Evolutionary conservation across 2,888 invertebrate species (phyloP), one percentile per base, ranked within the genome.

Genomic region (Acanthococcus lagerstroemiae): DNA sequence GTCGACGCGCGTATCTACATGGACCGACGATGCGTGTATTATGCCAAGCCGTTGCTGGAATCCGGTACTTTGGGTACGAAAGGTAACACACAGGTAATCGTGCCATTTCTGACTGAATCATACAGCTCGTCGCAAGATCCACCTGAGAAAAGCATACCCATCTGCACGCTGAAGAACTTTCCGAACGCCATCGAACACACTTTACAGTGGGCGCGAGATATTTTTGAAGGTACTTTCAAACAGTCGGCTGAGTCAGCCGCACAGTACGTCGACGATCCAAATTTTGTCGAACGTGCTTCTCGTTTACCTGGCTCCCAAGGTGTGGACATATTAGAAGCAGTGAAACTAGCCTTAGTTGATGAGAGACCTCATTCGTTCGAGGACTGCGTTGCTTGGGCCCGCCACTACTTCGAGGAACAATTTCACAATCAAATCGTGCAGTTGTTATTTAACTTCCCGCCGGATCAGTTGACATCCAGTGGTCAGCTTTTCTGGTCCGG

Each of bases 61-160:
- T 96, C 96, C 21, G 99, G 99, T 19, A 99, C 99, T 0, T 81
- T 99, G 27, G 99, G 99, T n/a, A 95, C 97, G 19, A 95, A 99
- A 79, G 95, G 95, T 27, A 96, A 95, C 75, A 91, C 92, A 7
- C 90, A 95, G 81, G 91, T 99, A 15, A 95, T 99, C 65, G 91
- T 97, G 63, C 99, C 99, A 5, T 88, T 89, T 78, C 78, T 95
- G 65, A 97, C 97, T 0, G 97, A 99, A 78, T 95, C 95, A 0
- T 99, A 99, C 80, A 92, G 95, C 75, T 90, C 89, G 0, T 95
- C 96, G 0, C 95, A 95, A 77, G 97, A 99, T 79, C 97, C 99
- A 0, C 97, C 97, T 0, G 97, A 99, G 79, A 97, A 95, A 79
- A 93, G 93, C 75, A 96, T 96, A 76, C 96, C 97, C 0, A 95